Conservation (phyloP, 2,797 vertebrate species). For the Silurus aristotelis region DNA sequence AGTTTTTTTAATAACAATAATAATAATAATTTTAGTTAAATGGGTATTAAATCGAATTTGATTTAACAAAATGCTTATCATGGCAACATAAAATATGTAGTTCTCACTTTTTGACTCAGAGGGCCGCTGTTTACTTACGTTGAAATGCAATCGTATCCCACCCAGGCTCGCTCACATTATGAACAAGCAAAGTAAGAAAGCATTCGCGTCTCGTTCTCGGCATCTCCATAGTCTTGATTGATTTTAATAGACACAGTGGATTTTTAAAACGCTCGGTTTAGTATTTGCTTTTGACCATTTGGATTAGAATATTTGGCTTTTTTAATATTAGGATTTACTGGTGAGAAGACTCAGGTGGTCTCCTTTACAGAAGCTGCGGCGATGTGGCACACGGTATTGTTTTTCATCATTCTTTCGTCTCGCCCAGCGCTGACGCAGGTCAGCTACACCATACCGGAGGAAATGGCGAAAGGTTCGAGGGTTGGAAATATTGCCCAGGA, state of each 20-base stretch:
- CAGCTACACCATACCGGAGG: slow-evolving; percentile 70
- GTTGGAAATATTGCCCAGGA: slow-evolving; percentile 71
- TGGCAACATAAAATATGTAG: neutral
- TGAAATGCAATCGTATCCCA: neutral
- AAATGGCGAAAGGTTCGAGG: slow-evolving; percentile 70
- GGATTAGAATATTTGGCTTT: no score
- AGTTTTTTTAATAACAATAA: neutral
- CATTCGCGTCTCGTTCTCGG: neutral
- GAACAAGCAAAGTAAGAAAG: neutral
- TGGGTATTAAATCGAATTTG: neutral
- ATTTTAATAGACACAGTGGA: neutral
- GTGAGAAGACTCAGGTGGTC: neutral
- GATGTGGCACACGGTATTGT: slow-evolving; percentile 1
- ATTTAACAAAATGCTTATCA: neutral
- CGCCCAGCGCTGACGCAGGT: slow-evolving; percentile 59
- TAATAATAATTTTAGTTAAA: neutral
- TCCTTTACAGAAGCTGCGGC: neutral
- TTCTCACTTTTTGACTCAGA: slow-evolving; percentile 55
- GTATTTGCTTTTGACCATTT: neutral
- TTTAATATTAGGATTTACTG: neutral
- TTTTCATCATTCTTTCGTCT: neutral
- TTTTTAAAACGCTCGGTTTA: neutral
- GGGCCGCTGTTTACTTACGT: slow-evolving; percentile 68
- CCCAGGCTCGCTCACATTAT: neutral
- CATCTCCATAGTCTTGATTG: neutral